Percentiles rank a stretch among this genome's conserved stretches.
These are phyloP conservation scores for Drosophila maculinotata DNA, from an alignment of 2,888 invertebrate genomes.

Conservation along the genomic window DNA sequence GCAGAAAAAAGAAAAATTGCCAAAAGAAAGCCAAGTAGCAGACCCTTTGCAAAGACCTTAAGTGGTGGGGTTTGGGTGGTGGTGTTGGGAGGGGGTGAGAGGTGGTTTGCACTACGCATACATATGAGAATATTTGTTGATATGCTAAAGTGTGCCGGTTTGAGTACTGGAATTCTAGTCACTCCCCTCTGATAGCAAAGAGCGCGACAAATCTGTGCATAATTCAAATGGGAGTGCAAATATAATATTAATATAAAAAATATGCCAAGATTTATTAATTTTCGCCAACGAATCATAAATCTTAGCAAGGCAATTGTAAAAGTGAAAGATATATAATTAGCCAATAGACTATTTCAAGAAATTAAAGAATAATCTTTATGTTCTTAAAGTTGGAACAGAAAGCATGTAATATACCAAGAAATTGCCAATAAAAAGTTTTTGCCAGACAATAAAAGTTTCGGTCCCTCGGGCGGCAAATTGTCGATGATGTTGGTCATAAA, in stretches of 20 bases:
- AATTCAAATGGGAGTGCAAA: slow-evolving; percentile 36
- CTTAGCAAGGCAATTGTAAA: slow-evolving; percentile 17
- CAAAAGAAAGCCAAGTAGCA: slow-evolving; percentile 29
- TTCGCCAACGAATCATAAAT: slow-evolving; percentile 49
- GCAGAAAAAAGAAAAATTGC: slow-evolving; percentile 40
- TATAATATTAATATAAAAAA: slow-evolving; percentile 43
- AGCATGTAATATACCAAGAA: slow-evolving; percentile 6
- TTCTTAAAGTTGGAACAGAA: slow-evolving; percentile 20
- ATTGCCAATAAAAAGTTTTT: slow-evolving; percentile 44
- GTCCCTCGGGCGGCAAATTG: slow-evolving; percentile 50
- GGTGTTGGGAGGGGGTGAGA: background rate
- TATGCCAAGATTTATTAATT: slow-evolving; percentile 59
- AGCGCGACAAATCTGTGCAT: slow-evolving; percentile 71
- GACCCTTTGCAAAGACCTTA: slow-evolving; percentile 22
- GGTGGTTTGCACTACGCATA: slow-evolving; percentile 13
- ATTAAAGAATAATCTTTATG: background rate
- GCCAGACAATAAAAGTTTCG: slow-evolving; percentile 48
- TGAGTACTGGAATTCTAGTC: slow-evolving; percentile 11
- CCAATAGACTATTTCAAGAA: background rate
- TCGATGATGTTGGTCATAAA: slow-evolving; percentile 62
- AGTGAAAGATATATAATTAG: slow-evolving; percentile 25
- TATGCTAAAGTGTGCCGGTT: slow-evolving; percentile 46
- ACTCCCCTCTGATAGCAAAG: slow-evolving; percentile 29
- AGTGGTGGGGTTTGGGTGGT: background rate
- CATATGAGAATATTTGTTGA: slow-evolving; percentile 55